phyloP scores from a whole-genome alignment of 1,140 invertebrate genomes.

The Bactericera cockerelli region DNA sequence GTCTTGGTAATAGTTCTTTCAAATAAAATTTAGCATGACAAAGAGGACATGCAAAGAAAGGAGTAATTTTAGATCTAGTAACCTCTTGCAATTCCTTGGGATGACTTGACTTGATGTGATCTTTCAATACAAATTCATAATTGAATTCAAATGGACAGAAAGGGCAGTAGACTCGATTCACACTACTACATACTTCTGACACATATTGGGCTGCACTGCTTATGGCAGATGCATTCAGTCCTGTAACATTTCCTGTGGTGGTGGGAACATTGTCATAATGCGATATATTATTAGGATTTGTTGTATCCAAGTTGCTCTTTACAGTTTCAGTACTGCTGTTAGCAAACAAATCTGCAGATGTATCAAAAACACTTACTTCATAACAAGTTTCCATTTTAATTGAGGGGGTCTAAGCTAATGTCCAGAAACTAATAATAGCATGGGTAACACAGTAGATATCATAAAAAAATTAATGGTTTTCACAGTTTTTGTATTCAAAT shows the following conservation, averaged over 20 bases:
- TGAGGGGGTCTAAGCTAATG: not conserved
- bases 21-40: conserved; percentile 24
- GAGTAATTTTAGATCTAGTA: conserved; percentile 11
- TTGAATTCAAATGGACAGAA: conserved; percentile 23
- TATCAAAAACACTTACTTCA: conserved; percentile 8
- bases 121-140: conserved; percentile 24
- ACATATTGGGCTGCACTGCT: conserved; percentile 18
- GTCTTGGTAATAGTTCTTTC: conserved; percentile 22
- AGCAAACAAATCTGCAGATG: conserved; percentile 12
- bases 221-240: not conserved
- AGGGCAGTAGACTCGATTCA: conserved; percentile 21
- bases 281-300: not conserved
- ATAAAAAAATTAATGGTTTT: no score
- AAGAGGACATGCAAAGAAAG: conserved; percentile 19
- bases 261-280: not conserved
- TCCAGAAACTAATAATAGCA: not conserved
- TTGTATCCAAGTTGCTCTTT: not conserved
- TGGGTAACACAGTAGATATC: no score
- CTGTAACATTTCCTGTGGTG: no score
- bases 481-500: no score
- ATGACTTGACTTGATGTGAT: conserved; percentile 23
- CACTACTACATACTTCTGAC: conserved; percentile 18
- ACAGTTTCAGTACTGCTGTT: conserved; percentile 12
- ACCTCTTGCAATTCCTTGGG: conserved; percentile 19
- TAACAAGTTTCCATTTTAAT: not conserved